Percentiles rank a stretch among this genome's conserved stretches.
Evolutionary conservation across 2,888 invertebrate genomes (phyloP).

Genomic region (Cryptocephalus moraei): DNA sequence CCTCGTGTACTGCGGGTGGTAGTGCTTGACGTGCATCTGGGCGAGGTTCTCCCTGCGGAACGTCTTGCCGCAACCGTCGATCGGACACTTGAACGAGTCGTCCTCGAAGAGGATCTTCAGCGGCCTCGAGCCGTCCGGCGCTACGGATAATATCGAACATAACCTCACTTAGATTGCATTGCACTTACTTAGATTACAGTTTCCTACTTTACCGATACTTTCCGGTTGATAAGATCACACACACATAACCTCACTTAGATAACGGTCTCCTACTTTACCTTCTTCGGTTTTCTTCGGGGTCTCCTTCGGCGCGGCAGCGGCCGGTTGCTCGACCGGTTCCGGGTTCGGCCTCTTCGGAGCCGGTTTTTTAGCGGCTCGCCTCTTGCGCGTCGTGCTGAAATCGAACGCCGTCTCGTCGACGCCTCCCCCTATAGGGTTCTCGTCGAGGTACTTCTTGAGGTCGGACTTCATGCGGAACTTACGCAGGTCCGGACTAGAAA

Average conservation of each 20-base stretch:
- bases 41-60: slow-evolving; percentile 85
- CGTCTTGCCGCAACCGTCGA: slow-evolving; percentile 75
- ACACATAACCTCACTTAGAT: no score
- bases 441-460: slow-evolving; percentile 40
- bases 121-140: slow-evolving; percentile 21
- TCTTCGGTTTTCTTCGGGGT: neutral
- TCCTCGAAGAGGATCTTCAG: slow-evolving; percentile 48
- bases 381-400: slow-evolving; percentile 30
- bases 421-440: slow-evolving; percentile 14
- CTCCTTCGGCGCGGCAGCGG: neutral
- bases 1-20: slow-evolving; percentile 72
- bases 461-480: slow-evolving; percentile 51
- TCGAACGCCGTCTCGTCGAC: slow-evolving; percentile 41
- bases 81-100: slow-evolving; percentile 59
- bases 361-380: neutral
- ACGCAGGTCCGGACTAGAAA: slow-evolving; percentile 45
- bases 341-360: slow-evolving; percentile 3
- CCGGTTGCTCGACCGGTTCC: neutral
- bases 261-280: no score
- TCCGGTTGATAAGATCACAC: no score
- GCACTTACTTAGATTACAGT: no score
- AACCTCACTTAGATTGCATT: no score
- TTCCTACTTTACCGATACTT: no score
- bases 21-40: slow-evolving; percentile 91
- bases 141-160: no score